These are phyloP conservation scores for Drosophila santomea DNA, from an alignment of 1,140 invertebrate species.

Conservation along the genomic window DNA sequence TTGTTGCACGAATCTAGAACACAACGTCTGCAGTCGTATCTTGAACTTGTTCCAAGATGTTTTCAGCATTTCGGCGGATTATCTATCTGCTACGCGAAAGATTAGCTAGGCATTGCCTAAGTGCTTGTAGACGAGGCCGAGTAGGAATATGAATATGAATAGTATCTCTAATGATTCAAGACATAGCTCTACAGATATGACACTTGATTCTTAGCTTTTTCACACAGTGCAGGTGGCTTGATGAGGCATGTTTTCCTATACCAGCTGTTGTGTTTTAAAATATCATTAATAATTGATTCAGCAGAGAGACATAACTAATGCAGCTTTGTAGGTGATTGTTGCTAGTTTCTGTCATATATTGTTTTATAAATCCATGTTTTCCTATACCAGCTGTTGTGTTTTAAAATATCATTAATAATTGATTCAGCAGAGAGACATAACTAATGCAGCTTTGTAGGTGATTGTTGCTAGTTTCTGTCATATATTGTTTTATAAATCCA, in stretches of 20 bases:
- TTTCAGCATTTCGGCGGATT: slow-evolving; percentile 24
- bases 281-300: too few species aligned
- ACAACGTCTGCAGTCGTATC: slow-evolving; percentile 43
- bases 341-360: background rate
- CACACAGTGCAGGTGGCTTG: background rate
- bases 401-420: too few species aligned
- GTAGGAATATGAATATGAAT: background rate
- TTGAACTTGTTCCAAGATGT: slow-evolving; percentile 54
- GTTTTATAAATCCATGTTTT: too few species aligned
- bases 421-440: too few species aligned
- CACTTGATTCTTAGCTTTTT: background rate
- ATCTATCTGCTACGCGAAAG: slow-evolving; percentile 25
- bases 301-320: too few species aligned
- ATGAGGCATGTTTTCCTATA: too few species aligned
- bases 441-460: too few species aligned
- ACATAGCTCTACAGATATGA: background rate
- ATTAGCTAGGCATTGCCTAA: slow-evolving; percentile 29
- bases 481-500: background rate
- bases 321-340: too few species aligned
- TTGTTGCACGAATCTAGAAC: slow-evolving; percentile 73
- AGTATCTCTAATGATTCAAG: slow-evolving; percentile 13
- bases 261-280: too few species aligned
- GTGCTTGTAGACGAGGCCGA: slow-evolving; percentile 13
- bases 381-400: too few species aligned
- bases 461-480: background rate